Percentiles rank a stretch among this genome's conserved stretches.
Evolutionary conservation across 2,888 invertebrate species (phyloP).

Genomic region (Exocentrus adspersus): DNA sequence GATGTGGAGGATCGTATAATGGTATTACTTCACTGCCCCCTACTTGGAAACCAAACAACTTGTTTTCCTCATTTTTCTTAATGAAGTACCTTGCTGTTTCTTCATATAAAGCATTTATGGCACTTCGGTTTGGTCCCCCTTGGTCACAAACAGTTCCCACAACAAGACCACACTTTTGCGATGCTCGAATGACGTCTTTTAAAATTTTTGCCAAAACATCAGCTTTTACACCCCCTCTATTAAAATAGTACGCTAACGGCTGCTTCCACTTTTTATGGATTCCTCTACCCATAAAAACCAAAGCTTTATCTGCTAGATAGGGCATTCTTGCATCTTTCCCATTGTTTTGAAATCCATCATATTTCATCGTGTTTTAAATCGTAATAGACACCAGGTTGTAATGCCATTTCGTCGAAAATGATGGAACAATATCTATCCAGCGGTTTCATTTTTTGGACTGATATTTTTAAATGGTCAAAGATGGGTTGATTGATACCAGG

Average conservation of each 20-base stretch:
- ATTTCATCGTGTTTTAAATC: constrained; percentile 5
- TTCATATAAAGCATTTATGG: not conserved
- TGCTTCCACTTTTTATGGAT: constrained; percentile 20
- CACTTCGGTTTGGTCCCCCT: not conserved
- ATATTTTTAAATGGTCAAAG: constrained; percentile 6
- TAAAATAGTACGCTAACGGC: constrained; percentile 24
- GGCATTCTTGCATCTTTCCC: not conserved
- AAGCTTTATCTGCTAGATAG: constrained; percentile 12
- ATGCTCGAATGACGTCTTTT: not conserved
- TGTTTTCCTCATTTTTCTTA: not conserved
- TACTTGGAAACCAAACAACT: not conserved
- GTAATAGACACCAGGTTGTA: not conserved
- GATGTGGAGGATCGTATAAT: constrained; percentile 22
- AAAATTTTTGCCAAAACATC: not conserved
- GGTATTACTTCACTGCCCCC: constrained; percentile 18
- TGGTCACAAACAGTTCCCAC: not conserved
- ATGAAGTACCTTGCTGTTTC: not conserved
- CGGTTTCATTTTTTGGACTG: not conserved
- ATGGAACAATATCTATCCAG: not conserved
- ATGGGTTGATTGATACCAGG: constrained; percentile 25
- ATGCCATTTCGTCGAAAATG: not conserved
- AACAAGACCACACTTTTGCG: not conserved
- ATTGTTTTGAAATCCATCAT: constrained; percentile 20
- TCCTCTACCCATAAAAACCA: constrained; percentile 27
- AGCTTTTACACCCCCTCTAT: constrained; percentile 31